Evolutionary conservation across 2,113 vertebrate species (phyloP), one percentile per base, ranked within the genome.

Genomic region (Leptosomus discolor): DNA sequence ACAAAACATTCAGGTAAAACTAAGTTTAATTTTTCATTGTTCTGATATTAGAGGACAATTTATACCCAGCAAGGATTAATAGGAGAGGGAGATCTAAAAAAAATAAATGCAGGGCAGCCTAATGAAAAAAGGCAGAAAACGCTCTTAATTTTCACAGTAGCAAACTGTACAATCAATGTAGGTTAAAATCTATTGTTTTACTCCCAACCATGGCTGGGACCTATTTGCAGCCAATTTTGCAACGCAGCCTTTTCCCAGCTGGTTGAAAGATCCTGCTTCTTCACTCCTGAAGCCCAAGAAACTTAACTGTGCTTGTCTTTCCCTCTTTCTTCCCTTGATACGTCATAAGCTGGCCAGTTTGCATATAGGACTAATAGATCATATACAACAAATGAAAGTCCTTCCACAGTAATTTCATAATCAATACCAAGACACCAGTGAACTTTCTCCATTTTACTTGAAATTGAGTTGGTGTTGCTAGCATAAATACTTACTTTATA

Each of bases 401-500:
- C 27, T 92, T 83, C 80, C 84, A 67, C 36, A 58, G 4, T 30
- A 67, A 78, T 70, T 93, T 86, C 88, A 45, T 54, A 54, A 63
- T 56, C 56, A 68, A 54, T 85, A 80, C 39, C 19, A 82, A n/a
- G n/a, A 56, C 0, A 0, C 7, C 36, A 76, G 43, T 23, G 57
- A 89, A 65, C 32, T 73, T 80, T 36, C 43, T 71, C 53, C 46
- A 7, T 60, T 87, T 80, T 21, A 22, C 61, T 58, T 64, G 37
- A 88, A 93, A 83, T 46, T 34, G 41, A 80, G 68, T 45, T 53
- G 68, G 39, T 77, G 71, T 84, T 90, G 50, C 68, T 51, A 85
- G 65, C 26, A 46, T 50, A 93, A 92, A 78, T 92, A 91, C 87
- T 91, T 90, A 74, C 79, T 82, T 92, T 65, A 68, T 56, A 88